Percentiles rank a stretch among this genome's conserved stretches.
phyloP scores from a whole-genome alignment of 1,140 invertebrate species.

The Pollicipes pollicipes region DNA sequence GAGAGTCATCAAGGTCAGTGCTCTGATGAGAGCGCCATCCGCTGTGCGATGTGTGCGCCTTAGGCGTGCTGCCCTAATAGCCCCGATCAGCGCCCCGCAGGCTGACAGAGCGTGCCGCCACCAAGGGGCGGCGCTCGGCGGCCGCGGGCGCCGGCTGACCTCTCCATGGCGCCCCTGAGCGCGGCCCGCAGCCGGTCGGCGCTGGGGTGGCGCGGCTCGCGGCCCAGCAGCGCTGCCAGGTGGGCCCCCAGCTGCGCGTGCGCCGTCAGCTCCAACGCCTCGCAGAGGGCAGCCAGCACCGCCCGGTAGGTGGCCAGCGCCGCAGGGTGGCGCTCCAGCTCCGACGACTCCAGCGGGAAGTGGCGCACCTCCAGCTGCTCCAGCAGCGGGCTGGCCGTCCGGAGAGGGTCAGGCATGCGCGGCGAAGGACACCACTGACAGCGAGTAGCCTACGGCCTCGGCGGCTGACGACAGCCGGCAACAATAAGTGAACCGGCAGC shows the following conservation, averaged over 20 bases:
- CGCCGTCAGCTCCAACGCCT: constrained; percentile 7
- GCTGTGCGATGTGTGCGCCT: constrained; percentile 5
- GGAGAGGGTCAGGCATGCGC: no score
- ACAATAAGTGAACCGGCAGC: no score
- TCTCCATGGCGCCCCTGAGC: constrained; percentile 3
- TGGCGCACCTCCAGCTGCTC: constrained; percentile 12
- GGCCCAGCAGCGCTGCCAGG: constrained; percentile 4
- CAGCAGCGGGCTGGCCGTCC: constrained; percentile 13
- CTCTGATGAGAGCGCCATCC: no score
- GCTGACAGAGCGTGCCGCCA: no score
- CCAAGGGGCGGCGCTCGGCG: no score
- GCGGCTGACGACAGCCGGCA: no score
- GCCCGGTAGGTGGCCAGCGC: constrained; percentile 7
- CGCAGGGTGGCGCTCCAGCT: constrained; percentile 14
- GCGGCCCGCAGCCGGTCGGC: not conserved
- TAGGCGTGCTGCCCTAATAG: no score
- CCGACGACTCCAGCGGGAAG: constrained; percentile 15
- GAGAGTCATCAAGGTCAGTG: no score
- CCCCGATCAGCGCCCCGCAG: no score
- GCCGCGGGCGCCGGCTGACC: no score
- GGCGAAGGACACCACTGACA: no score
- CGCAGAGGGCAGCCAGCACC: not conserved
- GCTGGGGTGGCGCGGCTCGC: constrained; percentile 6
- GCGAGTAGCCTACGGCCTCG: no score
- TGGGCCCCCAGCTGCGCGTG: not conserved